phyloP scores from a whole-genome alignment of 2,113 vertebrate genomes.

The Laticauda colubrina region DNA sequence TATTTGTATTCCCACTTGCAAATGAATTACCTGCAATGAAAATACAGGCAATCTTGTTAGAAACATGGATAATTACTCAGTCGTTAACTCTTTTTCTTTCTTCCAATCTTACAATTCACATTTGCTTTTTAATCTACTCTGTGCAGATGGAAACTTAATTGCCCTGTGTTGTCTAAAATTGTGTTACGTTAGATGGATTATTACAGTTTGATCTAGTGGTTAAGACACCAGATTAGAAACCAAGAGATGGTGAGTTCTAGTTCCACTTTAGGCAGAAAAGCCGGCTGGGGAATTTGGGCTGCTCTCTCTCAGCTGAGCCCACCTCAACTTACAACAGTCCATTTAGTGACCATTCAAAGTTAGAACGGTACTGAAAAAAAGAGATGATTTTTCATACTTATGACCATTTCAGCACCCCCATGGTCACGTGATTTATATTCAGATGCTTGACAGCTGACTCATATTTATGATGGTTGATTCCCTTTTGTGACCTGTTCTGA shows the following conservation, averaged over 20 bases:
- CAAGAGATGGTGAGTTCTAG: not conserved
- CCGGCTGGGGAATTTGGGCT: too few relatives aligned
- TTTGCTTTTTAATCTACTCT: slow-evolving; percentile 56
- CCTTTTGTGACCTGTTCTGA: too few relatives aligned
- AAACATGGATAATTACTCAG: slow-evolving; percentile 59
- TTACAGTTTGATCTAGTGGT: not conserved
- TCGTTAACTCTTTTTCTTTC: slow-evolving; percentile 47
- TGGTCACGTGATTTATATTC: too few relatives aligned
- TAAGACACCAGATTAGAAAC: not conserved
- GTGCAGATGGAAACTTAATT: slow-evolving; percentile 67
- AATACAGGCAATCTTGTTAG: slow-evolving; percentile 42
- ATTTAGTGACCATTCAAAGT: too few relatives aligned
- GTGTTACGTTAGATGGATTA: slow-evolving; percentile 40
- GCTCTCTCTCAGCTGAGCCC: too few relatives aligned
- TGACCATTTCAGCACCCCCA: too few relatives aligned
- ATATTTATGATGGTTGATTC: too few relatives aligned
- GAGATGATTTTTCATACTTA: too few relatives aligned
- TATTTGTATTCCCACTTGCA: slow-evolving; percentile 37
- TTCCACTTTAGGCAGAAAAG: too few relatives aligned
- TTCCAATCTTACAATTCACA: slow-evolving; percentile 44
- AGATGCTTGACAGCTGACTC: too few relatives aligned
- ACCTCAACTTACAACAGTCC: too few relatives aligned
- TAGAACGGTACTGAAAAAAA: too few relatives aligned
- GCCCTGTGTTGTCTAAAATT: slow-evolving; percentile 64
- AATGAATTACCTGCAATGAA: slow-evolving; percentile 43